A percentile compares a stretch with the other conserved stretches of the same genome.
phyloP scores from a whole-genome alignment of 2,797 vertebrate genomes.

The Cuniculus paca region DNA sequence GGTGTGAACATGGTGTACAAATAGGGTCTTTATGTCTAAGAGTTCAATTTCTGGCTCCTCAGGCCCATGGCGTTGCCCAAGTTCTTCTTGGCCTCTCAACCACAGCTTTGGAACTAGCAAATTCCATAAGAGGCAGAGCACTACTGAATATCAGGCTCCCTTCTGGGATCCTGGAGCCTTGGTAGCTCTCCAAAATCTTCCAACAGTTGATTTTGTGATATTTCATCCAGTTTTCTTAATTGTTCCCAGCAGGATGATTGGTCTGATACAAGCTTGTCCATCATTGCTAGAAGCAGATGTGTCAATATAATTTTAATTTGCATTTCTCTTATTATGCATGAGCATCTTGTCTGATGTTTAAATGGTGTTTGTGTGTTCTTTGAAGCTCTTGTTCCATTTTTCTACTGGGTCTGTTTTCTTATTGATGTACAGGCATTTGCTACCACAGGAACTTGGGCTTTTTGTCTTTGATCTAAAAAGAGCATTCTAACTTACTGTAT shows the following conservation, averaged over 20 bases:
- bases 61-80: background rate
- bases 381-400: conserved; percentile 52
- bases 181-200: background rate
- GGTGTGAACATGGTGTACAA: background rate
- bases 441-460: background rate
- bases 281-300: conserved; percentile 69
- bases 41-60: background rate
- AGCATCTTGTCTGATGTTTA: conserved; percentile 72
- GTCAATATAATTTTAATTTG: conserved; percentile 66
- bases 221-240: conserved; percentile 54
- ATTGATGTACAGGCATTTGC: conserved; percentile 48
- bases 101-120: background rate
- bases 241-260: conserved; percentile 63
- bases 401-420: conserved; percentile 19
- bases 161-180: background rate
- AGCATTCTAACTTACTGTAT: background rate
- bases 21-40: background rate
- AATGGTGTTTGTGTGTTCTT: conserved; percentile 59
- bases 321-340: conserved; percentile 57
- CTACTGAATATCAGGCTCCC: background rate
- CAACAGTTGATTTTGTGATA: conserved; percentile 32
- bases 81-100: background rate
- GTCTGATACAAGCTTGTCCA: conserved; percentile 57
- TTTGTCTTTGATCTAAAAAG: conserved; percentile 36
- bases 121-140: background rate